Percentiles rank a stretch among this genome's conserved stretches.
These are phyloP conservation scores for Ormyrus thymus DNA, from an alignment of 2,888 invertebrate species.

Conservation along the genomic window DNA sequence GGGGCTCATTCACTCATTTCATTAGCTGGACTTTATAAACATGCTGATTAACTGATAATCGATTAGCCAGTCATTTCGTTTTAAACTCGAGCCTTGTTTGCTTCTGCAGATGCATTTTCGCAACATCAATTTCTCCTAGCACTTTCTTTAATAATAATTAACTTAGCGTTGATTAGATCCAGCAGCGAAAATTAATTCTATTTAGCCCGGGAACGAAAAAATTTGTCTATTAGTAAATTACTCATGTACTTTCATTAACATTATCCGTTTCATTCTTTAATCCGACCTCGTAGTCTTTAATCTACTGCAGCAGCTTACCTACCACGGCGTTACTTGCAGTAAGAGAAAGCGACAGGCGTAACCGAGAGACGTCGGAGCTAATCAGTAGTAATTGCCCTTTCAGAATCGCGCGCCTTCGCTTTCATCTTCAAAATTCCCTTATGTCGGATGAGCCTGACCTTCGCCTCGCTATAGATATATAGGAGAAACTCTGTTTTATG, in stretches of 20 bases:
- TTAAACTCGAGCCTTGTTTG: not conserved
- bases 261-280: conserved; percentile 4
- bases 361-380: conserved; percentile 54
- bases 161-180: no score
- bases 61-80: not conserved
- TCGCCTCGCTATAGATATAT: conserved; percentile 1
- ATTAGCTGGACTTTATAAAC: not conserved
- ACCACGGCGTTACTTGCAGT: not conserved
- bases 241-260: no score
- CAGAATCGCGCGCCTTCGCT: conserved; percentile 13
- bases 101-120: no score
- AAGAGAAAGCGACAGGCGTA: conserved; percentile 20
- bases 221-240: not conserved
- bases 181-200: not conserved
- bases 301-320: not conserved
- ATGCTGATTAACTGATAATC: conserved; percentile 20
- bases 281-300: conserved; percentile 17
- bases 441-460: conserved; percentile 35
- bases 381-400: conserved; percentile 65
- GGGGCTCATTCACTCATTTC: not conserved
- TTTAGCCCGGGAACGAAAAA: not conserved
- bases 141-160: no score
- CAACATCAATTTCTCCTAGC: no score
- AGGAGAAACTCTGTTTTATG: conserved; percentile 1
- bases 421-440: conserved; percentile 42